Base-by-base conservation (phyloP, 2,888 invertebrate genomes). In the Trichogramma evanescens region DNA sequence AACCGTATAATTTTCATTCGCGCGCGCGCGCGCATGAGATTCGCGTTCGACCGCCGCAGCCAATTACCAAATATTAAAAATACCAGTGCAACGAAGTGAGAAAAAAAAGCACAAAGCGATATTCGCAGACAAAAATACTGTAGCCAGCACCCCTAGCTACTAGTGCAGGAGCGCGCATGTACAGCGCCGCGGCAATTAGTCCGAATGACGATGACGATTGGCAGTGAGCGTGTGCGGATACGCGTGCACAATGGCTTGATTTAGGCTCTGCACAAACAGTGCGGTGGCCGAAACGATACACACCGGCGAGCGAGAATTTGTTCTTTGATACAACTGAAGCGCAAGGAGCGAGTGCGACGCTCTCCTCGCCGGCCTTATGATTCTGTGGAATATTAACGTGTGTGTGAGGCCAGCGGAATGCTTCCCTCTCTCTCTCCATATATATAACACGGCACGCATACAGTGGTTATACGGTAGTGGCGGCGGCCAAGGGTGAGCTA, bases 301-400 rank as follows among this genome's bases (percentile, higher is more conserved):
- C 42, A 44, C 8, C 44, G 4, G 50, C 7, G 43, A 49, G 51
- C 54, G 13, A 42, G 13, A n/a, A 43, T 39, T 55, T 70, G 74
- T 76, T 77, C 77, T 77, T 77, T 77, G 77, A 77, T 77, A 77
- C 70, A 75, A 76, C 69, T 76, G 71, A 73, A 77, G 75, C 77
- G 77, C 77, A 70, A 77, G 73, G 73, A 73, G 66, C 67, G 67
- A 65, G 64, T 54, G 62, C 63, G 60, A 65, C 63, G 63, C 26
- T 26, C 26, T 26, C 26, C 26, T 26, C 26, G 62, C 70, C 70
- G 66, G 70, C 71, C 69, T 77, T 76, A 77, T 77, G 74, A 77
- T 76, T 77, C 75, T 74, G 72, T 26, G 26, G 26, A 26, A 76
- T 76, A 75, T 75, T 75, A 73, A 73, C 68, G 73, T 72, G 70